These are phyloP conservation scores for Centrocercus urophasianus DNA, from an alignment of 2,113 vertebrate genomes.

Conservation along the genomic window DNA sequence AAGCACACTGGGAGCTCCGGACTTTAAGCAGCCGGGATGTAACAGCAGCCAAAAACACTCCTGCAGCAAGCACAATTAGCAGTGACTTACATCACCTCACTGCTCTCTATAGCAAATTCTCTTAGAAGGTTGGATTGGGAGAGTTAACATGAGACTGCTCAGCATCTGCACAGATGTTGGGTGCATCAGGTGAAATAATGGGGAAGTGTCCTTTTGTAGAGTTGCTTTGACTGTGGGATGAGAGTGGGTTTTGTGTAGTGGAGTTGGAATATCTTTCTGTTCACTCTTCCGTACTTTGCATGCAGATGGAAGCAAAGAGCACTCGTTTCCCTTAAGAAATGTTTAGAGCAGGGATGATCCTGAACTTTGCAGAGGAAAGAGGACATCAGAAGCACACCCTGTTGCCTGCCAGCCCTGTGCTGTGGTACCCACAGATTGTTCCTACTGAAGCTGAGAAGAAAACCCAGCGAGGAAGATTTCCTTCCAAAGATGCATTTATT, in stretches of 20 bases:
- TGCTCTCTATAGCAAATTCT: background rate
- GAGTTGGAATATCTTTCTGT: background rate
- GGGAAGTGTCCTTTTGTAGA: background rate
- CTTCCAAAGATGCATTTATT: background rate
- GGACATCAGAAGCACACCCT: background rate
- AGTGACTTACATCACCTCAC: background rate
- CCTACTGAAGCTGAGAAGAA: background rate
- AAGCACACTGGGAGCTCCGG: fast-evolving
- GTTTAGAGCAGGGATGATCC: background rate
- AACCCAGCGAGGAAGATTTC: background rate
- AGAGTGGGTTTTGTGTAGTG: background rate
- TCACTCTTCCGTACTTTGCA: background rate
- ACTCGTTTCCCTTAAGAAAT: background rate
- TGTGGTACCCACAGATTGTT: background rate
- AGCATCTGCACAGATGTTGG: fast-evolving
- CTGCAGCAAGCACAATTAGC: background rate
- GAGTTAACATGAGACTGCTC: background rate
- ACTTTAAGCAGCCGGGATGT: background rate
- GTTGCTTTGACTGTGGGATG: background rate
- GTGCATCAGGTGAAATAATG: fast-evolving
- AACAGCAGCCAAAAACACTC: background rate
- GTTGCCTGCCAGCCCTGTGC: background rate
- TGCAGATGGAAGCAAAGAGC: background rate
- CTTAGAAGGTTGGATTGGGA: background rate
- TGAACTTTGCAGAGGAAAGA: background rate